Percentiles rank a stretch among this genome's conserved stretches.
phyloP scores from a whole-genome alignment of 2,888 invertebrate genomes.

The Melinaea marsaeus region DNA sequence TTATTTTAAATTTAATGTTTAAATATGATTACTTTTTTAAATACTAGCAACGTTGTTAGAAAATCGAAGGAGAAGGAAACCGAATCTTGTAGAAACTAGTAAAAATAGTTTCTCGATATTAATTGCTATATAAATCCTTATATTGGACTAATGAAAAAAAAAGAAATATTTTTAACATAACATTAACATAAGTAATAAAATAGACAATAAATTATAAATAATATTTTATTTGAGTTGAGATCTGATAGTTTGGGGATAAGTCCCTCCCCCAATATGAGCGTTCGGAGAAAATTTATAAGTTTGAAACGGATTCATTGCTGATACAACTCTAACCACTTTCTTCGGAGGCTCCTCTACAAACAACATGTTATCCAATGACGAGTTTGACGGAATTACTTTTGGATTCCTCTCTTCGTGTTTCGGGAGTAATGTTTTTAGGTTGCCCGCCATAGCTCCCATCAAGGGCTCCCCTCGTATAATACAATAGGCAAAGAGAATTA shows the following conservation, averaged over 20 bases:
- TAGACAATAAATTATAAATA: constrained; percentile 12
- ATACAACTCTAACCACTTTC: constrained; percentile 60
- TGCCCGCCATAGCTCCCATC: constrained; percentile 42
- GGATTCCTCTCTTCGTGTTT: constrained; percentile 33
- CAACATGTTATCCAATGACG: constrained; percentile 51
- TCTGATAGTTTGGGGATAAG: constrained; percentile 34
- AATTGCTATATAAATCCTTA: no score
- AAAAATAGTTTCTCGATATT: no score
- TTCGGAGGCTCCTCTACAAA: constrained; percentile 58
- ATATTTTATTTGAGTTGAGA: constrained; percentile 36
- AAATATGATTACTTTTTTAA: no score
- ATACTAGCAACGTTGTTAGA: no score
- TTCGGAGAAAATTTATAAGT: constrained; percentile 52
- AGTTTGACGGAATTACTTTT: constrained; percentile 36
- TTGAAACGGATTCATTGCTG: constrained; percentile 57
- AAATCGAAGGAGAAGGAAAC: no score
- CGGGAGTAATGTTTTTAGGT: constrained; percentile 38
- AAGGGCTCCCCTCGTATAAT: constrained; percentile 58
- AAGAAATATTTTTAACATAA: no score
- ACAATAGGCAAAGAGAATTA: constrained; percentile 58
- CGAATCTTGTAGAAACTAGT: no score
- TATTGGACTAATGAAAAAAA: no score
- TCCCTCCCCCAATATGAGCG: constrained; percentile 33
- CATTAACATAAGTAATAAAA: background rate
- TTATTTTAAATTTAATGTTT: no score